Evolutionary conservation across 1,140 invertebrate species (phyloP), one percentile per base, ranked within the genome.

Genomic region (Papilio polytes): DNA sequence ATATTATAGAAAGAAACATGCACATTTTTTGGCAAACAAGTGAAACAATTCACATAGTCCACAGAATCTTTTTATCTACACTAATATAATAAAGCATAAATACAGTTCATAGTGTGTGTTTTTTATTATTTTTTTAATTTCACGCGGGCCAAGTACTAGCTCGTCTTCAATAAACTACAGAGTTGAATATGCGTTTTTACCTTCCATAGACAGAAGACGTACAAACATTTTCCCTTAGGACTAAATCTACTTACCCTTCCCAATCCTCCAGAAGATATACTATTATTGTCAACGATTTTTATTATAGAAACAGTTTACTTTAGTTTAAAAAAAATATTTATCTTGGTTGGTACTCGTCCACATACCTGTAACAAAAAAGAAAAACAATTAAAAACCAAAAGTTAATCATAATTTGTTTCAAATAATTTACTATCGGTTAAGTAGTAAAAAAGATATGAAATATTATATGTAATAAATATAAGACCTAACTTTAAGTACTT

Each of bases 401-500:
- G 6, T 53, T 53, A 53, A n/a, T 56, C 20, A 8, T n/a, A 56
- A 56, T 63, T 63, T 59, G 3, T 26, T 15, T 36, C 9, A 13
- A 18, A 2, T 70, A 70, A 1, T 63, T 63, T 26, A 63, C 9
- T 7, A 36, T 70, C 15, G 12, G 22, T 31, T 7, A 8, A 70
- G 63, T 31, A 31, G 15, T 70, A 70, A 70, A 70, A 66, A 70
- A 26, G 13, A 15, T 31, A 31, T 36, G 1, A 36, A 70, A 70
- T 20, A 56, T 15, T 66, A 70, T 18, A 70, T 7, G 63, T 70
- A 70, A 70, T 36, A 31, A 70, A 31, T 70, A 31, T 15, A 31
- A 70, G 26, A 70, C 22, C 59, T 20, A 63, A 63, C 12, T 70
- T 70, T 70, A 70, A 70, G 22, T 70, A 70, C 63, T 70, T 70